Base-by-base conservation (phyloP, 2,888 invertebrate species). In the Mesochorus sp. region DNA sequence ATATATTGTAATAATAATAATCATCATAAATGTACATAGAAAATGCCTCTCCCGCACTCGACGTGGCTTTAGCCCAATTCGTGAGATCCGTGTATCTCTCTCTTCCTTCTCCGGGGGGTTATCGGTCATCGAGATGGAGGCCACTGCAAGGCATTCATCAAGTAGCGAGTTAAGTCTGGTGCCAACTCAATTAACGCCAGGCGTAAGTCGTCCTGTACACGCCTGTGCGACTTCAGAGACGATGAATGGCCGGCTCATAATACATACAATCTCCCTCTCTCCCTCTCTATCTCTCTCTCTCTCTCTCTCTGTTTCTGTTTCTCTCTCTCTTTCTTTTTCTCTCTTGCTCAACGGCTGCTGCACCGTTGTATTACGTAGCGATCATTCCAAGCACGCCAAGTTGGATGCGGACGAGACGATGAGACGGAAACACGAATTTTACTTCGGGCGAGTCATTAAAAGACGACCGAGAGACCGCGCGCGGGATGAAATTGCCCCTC, bases 111-210 rank as follows among this genome's bases (percentile, higher is more conserved):
- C 42, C 12, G 42, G 42, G 44, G 67, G 82, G 85, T 85, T 85
- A 85, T 85, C 85, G 80, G 68, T 80, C 78, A 85, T 84, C 84
- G 59, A 71, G 79, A 74, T 75, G 79, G 72, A 59, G 79, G 73
- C 64, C 53, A 55, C 24, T 19, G 62, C 44, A 71, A 75, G 67
- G 79, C 78, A 80, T 80, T 70, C 81, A 64, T 80, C 70, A 80
- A 74, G 61, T 44, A 70, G 59, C 73, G 62, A 72, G 76, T 70
- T 53, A 64, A 74, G 74, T 53, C 73, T 74, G 62, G 78, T 82
- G 84, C 81, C 84, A 86, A 86, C 84, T 83, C 83, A 83, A 86
- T 86, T 85, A 85, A 85, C 84, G 78, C 80, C 81, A 82, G 55
- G 61, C 78, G 67, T 68, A 55, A 75, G 67, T 67, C 61, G 68